Conservation (phyloP, 2,797 vertebrate species). For the Limnodromus scolopaceus region DNA sequence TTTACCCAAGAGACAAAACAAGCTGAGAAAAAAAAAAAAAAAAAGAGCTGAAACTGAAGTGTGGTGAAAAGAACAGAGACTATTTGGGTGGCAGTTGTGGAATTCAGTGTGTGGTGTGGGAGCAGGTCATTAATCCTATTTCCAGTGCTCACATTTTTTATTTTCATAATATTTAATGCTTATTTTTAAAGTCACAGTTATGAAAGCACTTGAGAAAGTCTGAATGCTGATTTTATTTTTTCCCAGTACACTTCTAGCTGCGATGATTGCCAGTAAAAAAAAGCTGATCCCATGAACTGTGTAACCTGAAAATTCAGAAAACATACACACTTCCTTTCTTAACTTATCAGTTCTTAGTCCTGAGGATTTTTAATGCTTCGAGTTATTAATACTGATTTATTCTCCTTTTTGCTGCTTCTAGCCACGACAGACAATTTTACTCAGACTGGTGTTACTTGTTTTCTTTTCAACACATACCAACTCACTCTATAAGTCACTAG, state of each 20-base stretch:
- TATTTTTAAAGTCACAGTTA: neutral
- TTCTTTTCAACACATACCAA: slow-evolving; percentile 5
- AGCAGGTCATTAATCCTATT: neutral
- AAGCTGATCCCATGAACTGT: neutral
- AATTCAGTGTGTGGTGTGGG: neutral
- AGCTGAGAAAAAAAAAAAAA: neutral
- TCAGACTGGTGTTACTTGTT: neutral
- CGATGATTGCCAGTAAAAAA: neutral
- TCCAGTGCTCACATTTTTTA: neutral
- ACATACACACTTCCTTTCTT: neutral
- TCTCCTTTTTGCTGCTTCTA: neutral
- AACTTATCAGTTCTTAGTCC: neutral
- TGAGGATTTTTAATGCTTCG: neutral
- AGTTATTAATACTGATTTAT: neutral
- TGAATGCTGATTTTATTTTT: neutral
- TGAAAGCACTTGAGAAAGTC: neutral
- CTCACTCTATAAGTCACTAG: neutral
- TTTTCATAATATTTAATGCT: neutral
- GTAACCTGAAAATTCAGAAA: neutral
- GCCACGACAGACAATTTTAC: neutral
- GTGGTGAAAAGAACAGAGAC: neutral
- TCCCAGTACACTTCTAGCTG: neutral
- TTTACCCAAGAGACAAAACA: neutral
- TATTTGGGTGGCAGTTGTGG: neutral
- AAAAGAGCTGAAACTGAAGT: neutral